Evolutionary conservation across 2,113 vertebrate genomes (phyloP), one percentile per base, ranked within the genome.

Genomic region (Reinhardtius hippoglossoides): DNA sequence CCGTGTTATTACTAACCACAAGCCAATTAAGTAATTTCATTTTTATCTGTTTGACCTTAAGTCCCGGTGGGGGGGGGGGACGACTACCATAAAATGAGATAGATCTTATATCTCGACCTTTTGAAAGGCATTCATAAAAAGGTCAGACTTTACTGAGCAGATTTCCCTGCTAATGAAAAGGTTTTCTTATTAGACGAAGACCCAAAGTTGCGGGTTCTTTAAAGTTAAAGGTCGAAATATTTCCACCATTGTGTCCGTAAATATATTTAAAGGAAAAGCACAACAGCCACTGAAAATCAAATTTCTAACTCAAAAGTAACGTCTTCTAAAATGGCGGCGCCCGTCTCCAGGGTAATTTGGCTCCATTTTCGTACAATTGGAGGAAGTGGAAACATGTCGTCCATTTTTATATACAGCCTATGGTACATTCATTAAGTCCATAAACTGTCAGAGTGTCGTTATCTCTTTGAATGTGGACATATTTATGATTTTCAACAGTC

Each of bases 71-170:
- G 78, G 35, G 37, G 37, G 37, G 9, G 37, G 40, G 37, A 10
- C 8, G 35, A 73, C 50, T 5, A 61, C 71, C 65, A 66, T 48
- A 46, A 84, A 84, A 81, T 58, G 71, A 87, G 88, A 84, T 81
- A 76, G 52, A 86, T 79, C 71, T 75, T 55, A 88, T 57, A 68
- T 76, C 14, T 59, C 81, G 83, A 74, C 83, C 87, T 90, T 90
- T 87, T 66, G 48, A 83, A 70, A 74, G 67, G 10, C 59, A 44
- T 82, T 78, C 56, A 62, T 64, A 82, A 70, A 87, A 90, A 89
- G 81, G 83, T 84, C 76, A 78, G 15, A 70, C 67, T 87, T 82
- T 55, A 78, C 67, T 50, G 59, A 21, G 69, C 21, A 86, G 84
- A 81, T 78, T 76, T 62, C 78, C 82, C 52, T 57, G 74, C 80